Evolutionary conservation across 2,797 vertebrate species (phyloP), one percentile per base, ranked within the genome.

Genomic region (Pogoniulus pusillus): DNA sequence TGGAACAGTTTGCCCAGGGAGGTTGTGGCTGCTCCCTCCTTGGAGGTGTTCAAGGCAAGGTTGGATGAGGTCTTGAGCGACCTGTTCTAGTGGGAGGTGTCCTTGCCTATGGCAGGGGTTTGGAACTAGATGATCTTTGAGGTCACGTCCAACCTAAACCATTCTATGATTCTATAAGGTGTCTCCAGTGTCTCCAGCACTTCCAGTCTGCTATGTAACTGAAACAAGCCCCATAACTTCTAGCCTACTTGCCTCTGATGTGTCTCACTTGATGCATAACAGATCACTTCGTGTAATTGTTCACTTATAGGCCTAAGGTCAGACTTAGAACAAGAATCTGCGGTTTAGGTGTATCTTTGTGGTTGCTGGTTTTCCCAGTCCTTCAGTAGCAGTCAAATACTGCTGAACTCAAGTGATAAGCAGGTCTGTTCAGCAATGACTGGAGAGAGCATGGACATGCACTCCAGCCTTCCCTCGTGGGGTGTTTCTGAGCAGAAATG

Each of bases 131-230:
- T 41, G 16, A 41, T 17, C 41, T 17, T 41, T 41, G 41, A 41
- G 41, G 41, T 41, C 41, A 6, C 41, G 16, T 41, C 41, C 41
- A 41, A 41, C 41, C 15, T 41, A 5, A 39, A 16, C 41, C 41
- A 41, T 41, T 41, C 41, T 17, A 17, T 41, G 16, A 41, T 41
- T 41, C 41, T 41, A 41, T 41, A 41, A 41, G 41, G 16, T 15
- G 16, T 17, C 41, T 41, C 41, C 39, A 41, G 3, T 4, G 5
- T 5, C 34, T 12, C 37, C 68, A 5, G 4, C n/a, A 4, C 24
- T 7, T 4, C 29, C 32, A 3, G 30, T 8, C 0, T 4, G 12
- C 49, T 14, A 1, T 15, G 69, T 4, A 43, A 27, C 0, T 14
- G 10, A 72, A 66, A 59, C 0, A 18, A 43, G 30, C 8, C 60